A percentile compares a stretch with the other conserved stretches of the same genome.
These are phyloP conservation scores for Phyllopteryx taeniolatus DNA, from an alignment of 2,113 vertebrate species.

Conservation along the genomic window DNA sequence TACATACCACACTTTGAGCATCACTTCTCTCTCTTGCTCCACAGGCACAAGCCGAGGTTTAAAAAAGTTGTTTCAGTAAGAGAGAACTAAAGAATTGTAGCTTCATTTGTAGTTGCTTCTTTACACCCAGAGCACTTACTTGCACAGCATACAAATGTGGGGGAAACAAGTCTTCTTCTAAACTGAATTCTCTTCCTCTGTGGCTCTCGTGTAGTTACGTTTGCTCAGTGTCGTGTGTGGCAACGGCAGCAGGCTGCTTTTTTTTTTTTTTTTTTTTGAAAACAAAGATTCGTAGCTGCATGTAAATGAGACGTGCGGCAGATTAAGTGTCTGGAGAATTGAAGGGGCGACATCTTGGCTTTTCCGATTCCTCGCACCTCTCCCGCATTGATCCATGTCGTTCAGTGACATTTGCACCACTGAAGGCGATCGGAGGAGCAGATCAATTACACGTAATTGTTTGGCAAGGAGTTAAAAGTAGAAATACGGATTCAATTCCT, in stretches of 20 bases:
- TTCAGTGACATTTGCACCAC: slow-evolving; percentile 26
- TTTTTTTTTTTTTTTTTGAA: not conserved
- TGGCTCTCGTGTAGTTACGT: not conserved
- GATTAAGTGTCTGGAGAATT: slow-evolving; percentile 23
- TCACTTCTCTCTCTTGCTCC: not conserved
- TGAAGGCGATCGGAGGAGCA: slow-evolving; percentile 31
- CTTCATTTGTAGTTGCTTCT: not conserved
- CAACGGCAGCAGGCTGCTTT: slow-evolving; percentile 53
- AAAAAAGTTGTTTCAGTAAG: not conserved
- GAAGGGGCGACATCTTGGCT: slow-evolving; percentile 27
- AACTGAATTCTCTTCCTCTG: not conserved
- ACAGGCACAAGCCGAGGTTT: not conserved
- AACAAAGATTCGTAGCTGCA: slow-evolving; percentile 63
- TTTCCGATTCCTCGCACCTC: slow-evolving; percentile 13
- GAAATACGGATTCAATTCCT: not conserved
- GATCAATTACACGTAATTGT: slow-evolving; percentile 22
- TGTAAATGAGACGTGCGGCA: slow-evolving; percentile 62
- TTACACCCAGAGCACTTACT: not conserved
- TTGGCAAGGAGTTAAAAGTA: slow-evolving; percentile 23
- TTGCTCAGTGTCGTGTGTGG: slow-evolving; percentile 34
- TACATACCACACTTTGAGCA: not conserved
- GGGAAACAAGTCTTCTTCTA: not conserved
- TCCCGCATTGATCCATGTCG: slow-evolving; percentile 16
- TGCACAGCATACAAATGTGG: not conserved
- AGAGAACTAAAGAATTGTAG: not conserved